Base-by-base conservation (phyloP, 2,888 invertebrate genomes). In the Mellilla xanthometata region DNA sequence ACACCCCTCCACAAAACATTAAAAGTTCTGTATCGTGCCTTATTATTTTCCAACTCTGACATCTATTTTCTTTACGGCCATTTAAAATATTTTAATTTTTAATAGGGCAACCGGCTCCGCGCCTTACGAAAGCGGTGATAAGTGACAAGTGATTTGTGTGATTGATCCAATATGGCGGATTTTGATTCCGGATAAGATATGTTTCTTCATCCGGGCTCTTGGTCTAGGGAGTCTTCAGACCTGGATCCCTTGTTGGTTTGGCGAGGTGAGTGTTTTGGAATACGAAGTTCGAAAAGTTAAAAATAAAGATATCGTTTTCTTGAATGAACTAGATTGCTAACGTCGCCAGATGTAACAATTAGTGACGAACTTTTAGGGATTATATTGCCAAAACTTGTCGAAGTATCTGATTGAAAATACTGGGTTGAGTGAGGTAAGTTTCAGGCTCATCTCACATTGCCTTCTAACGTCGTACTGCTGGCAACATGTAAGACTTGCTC, bases 141-240 rank as follows among this genome's bases (percentile, higher is more conserved):
- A 69, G 72, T 76, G 72, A 39, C 49, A 54, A 70, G 76, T 76
- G 72, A 53, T 60, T 57, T 63, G n/a, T 67, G 79, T 73, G 71
- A 60, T 52, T 68, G 68, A 62, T 56, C 54, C 76, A 86, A 78
- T 75, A 88, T 89, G 88, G 80, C 75, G 67, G 72, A 70, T 63
- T 66, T 83, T 79, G 89, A 88, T 76, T 86, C 79, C 58, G 89
- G 89, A 75, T 89, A 86, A 86, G 68, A 60, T 76, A 89, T 89
- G 89, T 89, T 89, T 73, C 72, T 89, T 61, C 87, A 88, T 62
- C 84, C 89, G 58, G 86, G 86, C 62, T 83, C 87, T 58, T 82
- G 86, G 59, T 71, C 77, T 56, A 75, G 80, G 76, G 87, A 87
- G 62, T 72, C 86, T 58, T 65, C 78, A 35, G 89, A 89, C 62